phyloP scores from a whole-genome alignment of 2,888 invertebrate species.

The Diaprepes abbreviatus region DNA sequence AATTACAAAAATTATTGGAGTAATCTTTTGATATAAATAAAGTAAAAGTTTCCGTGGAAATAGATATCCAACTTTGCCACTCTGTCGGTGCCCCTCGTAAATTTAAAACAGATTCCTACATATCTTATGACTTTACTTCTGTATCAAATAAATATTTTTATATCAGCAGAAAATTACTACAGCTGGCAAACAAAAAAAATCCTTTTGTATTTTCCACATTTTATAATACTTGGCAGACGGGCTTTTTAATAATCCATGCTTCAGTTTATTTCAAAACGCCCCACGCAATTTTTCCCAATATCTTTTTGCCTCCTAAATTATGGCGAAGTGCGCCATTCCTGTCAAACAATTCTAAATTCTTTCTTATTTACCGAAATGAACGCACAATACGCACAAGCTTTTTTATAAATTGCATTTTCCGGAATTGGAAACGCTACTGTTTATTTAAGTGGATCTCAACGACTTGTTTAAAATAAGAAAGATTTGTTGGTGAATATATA shows the following conservation, averaged over 20 bases:
- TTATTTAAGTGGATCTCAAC: slow-evolving; percentile 6
- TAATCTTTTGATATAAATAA: too few relatives aligned
- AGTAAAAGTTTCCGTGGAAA: too few relatives aligned
- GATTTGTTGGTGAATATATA: too few relatives aligned
- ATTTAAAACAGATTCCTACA: too few relatives aligned
- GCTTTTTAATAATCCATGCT: slow-evolving; percentile 12
- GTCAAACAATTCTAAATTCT: slow-evolving; percentile 6
- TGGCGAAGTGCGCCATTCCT: slow-evolving; percentile 3
- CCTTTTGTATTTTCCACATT: background rate
- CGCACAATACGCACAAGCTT: background rate
- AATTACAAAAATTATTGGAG: too few relatives aligned
- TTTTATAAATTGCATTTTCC: background rate
- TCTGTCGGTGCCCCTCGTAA: too few relatives aligned
- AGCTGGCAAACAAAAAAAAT: background rate
- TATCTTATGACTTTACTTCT: too few relatives aligned
- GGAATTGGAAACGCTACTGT: background rate
- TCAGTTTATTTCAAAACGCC: slow-evolving; percentile 1
- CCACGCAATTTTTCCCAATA: slow-evolving; percentile 10
- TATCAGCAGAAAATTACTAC: background rate
- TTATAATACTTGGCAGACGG: slow-evolving; percentile 10
- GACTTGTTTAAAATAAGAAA: too few relatives aligned
- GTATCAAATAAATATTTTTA: too few relatives aligned
- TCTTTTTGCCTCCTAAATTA: slow-evolving; percentile 1
- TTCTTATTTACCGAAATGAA: slow-evolving; percentile 10
- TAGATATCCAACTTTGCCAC: too few relatives aligned